These are phyloP conservation scores for Dryoscopus gambensis DNA, from an alignment of 2,113 vertebrate species.

Conservation along the genomic window DNA sequence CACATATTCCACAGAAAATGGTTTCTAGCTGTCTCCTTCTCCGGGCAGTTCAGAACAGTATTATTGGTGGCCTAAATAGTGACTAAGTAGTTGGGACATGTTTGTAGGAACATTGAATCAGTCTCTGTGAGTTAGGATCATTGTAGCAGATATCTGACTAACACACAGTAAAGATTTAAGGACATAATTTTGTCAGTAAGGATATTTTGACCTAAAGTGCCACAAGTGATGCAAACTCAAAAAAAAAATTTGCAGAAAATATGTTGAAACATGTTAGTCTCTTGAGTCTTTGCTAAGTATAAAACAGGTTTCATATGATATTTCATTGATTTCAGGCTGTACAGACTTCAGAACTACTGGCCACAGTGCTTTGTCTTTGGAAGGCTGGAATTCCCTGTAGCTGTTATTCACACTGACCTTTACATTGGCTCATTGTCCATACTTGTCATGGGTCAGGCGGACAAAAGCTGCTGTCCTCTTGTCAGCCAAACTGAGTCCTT, in stretches of 20 bases:
- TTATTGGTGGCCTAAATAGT: neutral
- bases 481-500: neutral
- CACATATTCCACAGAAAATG: neutral
- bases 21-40: neutral
- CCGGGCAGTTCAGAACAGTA: neutral
- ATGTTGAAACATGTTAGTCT: neutral
- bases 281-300: neutral
- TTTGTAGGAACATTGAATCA: neutral
- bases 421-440: neutral
- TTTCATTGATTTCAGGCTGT: neutral
- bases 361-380: rapidly evolving
- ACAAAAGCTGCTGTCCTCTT: neutral
- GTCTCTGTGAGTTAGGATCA: neutral
- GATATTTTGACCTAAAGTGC: neutral
- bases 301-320: neutral
- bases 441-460: neutral
- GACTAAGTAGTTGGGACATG: neutral
- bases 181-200: neutral
- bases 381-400: neutral
- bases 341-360: neutral
- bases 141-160: neutral
- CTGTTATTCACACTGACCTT: slow-evolving; percentile 9
- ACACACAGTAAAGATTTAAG: neutral
- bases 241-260: neutral
- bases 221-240: neutral